phyloP scores from a whole-genome alignment of 2,113 vertebrate genomes.

The Nerophis lumbriciformis region DNA sequence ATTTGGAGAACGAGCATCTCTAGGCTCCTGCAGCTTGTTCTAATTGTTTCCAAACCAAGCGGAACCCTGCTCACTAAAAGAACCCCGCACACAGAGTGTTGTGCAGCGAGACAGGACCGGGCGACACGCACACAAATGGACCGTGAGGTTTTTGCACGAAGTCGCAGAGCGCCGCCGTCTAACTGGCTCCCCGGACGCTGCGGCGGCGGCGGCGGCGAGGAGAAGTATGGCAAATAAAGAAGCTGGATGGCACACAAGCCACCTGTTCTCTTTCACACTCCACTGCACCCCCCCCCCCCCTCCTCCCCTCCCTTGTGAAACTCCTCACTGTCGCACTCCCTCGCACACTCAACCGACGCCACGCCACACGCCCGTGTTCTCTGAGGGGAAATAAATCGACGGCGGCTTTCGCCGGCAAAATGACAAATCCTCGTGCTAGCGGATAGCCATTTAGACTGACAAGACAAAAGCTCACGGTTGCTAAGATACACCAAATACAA shows the following conservation, averaged over 20 bases:
- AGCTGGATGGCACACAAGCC: constrained; percentile 62
- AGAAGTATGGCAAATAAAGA: constrained; percentile 58
- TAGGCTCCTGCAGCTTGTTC: constrained; percentile 63
- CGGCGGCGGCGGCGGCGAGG: constrained; percentile 17
- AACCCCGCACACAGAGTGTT: constrained; percentile 4
- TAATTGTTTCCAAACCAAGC: constrained; percentile 70
- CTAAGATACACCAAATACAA: no score
- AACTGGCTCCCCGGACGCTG: constrained; percentile 11
- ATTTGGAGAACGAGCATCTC: constrained; percentile 59
- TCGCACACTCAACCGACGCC: background rate
- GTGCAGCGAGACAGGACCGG: constrained; percentile 12
- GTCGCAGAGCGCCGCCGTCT: constrained; percentile 9
- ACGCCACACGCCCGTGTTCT: background rate
- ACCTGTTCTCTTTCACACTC: constrained; percentile 74
- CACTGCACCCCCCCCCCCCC: constrained; percentile 30
- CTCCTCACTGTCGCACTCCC: constrained; percentile 44
- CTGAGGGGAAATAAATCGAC: no score
- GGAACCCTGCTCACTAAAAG: constrained; percentile 59
- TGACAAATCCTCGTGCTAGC: no score
- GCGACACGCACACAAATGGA: constrained; percentile 10
- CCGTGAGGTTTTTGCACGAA: constrained; percentile 18
- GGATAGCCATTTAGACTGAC: no score
- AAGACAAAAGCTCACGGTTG: no score
- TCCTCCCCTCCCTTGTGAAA: constrained; percentile 56
- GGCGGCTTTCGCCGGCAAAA: no score